Evolutionary conservation across 2,888 invertebrate genomes (phyloP).

Genomic region (Acleris holmiana): DNA sequence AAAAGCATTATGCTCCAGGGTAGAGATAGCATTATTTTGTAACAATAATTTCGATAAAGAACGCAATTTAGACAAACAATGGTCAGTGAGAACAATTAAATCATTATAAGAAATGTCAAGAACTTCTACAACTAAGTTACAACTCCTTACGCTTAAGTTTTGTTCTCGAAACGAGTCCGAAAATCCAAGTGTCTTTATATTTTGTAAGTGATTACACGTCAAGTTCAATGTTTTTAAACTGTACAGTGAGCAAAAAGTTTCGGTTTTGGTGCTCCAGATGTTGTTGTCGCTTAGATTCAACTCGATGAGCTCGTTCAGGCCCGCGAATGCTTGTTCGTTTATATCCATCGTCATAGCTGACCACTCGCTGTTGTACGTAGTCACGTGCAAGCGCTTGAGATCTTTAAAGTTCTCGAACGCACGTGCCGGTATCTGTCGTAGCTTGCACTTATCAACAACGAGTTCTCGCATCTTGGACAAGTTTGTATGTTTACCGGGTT

Average conservation of each 20-base stretch:
- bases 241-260: conserved; percentile 89
- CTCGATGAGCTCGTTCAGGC: conserved; percentile 87
- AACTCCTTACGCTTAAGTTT: conserved; percentile 85
- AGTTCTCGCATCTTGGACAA: conserved; percentile 88
- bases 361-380: conserved; percentile 92
- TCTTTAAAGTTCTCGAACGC: conserved; percentile 88
- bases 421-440: conserved; percentile 88
- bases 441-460: conserved; percentile 90
- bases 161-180: conserved; percentile 87
- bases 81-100: conserved; percentile 87
- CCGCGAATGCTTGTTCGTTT: conserved; percentile 87
- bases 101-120: conserved; percentile 91
- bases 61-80: conserved; percentile 87
- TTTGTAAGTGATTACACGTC: conserved; percentile 91
- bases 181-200: conserved; percentile 89
- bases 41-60: conserved; percentile 88
- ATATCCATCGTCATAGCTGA: conserved; percentile 90
- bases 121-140: conserved; percentile 87
- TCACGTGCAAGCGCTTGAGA: conserved; percentile 87
- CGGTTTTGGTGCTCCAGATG: conserved; percentile 89
- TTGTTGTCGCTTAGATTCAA: conserved; percentile 90
- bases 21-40: conserved; percentile 90
- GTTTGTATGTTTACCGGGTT: conserved; percentile 80
- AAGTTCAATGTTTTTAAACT: conserved; percentile 89
- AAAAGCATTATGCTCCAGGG: conserved; percentile 89